These are phyloP conservation scores for Macroglossus sobrinus DNA, from an alignment of 2,113 vertebrate species.

Conservation along the genomic window DNA sequence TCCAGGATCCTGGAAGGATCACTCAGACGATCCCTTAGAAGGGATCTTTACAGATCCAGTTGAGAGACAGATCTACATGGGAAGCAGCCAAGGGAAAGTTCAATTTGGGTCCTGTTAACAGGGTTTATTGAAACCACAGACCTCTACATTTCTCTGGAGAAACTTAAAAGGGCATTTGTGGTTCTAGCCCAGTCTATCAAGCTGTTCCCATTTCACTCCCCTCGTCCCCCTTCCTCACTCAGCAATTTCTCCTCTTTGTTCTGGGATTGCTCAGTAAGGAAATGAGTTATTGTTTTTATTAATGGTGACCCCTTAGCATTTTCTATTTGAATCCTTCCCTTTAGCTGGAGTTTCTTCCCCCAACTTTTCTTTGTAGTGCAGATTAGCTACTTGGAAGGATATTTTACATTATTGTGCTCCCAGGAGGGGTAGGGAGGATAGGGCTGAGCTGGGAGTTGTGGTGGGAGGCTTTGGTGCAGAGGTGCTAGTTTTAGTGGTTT, in stretches of 20 bases:
- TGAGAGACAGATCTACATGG: neutral
- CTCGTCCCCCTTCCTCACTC: neutral
- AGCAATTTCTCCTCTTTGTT: slow-evolving; percentile 49
- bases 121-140: neutral
- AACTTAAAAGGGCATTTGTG: neutral
- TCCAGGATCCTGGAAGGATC: neutral
- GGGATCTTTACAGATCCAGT: neutral
- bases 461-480: neutral
- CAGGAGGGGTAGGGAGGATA: neutral
- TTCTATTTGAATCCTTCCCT: slow-evolving; percentile 61
- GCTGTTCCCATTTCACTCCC: neutral
- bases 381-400: slow-evolving; percentile 51
- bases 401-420: slow-evolving; percentile 57
- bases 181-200: neutral
- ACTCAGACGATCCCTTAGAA: neutral
- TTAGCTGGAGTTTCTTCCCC: slow-evolving; percentile 1
- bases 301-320: slow-evolving; percentile 61
- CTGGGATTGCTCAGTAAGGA: slow-evolving; percentile 34
- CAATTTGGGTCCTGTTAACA: neutral
- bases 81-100: neutral
- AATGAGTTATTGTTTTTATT: slow-evolving; percentile 66
- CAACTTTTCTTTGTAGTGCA: slow-evolving; percentile 65
- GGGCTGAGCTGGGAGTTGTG: neutral
- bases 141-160: neutral
- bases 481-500: neutral